A percentile compares a stretch with the other conserved stretches of the same genome.
Conservation (phyloP, 2,113 vertebrate genomes). For the Todiramphus saurophagus region DNA sequence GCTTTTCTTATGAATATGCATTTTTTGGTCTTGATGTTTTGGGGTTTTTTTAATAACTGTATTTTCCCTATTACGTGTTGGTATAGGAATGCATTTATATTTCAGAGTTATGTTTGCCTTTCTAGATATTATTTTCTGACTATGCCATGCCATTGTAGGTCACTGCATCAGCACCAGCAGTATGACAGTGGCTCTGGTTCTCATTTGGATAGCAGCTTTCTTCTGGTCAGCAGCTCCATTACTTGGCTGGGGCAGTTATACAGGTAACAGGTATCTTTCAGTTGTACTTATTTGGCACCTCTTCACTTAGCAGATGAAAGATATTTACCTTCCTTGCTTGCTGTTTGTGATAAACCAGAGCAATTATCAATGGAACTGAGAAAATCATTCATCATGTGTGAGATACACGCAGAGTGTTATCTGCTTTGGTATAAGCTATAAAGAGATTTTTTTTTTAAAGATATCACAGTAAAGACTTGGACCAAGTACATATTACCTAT, state of each 20-base stretch:
- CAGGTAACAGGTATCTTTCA: conserved; percentile 71
- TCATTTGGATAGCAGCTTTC: conserved; percentile 84
- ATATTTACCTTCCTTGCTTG: background rate
- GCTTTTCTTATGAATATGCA: background rate
- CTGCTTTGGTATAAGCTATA: background rate
- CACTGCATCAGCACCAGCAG: conserved; percentile 80
- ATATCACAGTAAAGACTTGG: background rate
- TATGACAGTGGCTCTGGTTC: conserved; percentile 76
- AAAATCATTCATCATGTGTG: background rate
- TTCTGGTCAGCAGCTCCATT: conserved; percentile 88
- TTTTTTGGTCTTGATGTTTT: background rate
- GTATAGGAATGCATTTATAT: background rate
- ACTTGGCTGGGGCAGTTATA: conserved; percentile 90
- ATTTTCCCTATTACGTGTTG: background rate
- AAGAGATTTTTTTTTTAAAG: background rate
- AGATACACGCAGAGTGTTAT: rapidly evolving
- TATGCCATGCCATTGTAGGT: conserved; percentile 64
- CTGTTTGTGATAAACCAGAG: background rate
- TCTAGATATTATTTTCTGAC: background rate
- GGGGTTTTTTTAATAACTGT: background rate
- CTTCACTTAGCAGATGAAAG: background rate
- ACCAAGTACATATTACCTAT: background rate
- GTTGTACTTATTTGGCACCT: background rate
- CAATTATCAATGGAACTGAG: background rate
- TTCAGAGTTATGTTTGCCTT: background rate